phyloP scores from a whole-genome alignment of 2,888 invertebrate species.

The Caenorhabditis becei region DNA sequence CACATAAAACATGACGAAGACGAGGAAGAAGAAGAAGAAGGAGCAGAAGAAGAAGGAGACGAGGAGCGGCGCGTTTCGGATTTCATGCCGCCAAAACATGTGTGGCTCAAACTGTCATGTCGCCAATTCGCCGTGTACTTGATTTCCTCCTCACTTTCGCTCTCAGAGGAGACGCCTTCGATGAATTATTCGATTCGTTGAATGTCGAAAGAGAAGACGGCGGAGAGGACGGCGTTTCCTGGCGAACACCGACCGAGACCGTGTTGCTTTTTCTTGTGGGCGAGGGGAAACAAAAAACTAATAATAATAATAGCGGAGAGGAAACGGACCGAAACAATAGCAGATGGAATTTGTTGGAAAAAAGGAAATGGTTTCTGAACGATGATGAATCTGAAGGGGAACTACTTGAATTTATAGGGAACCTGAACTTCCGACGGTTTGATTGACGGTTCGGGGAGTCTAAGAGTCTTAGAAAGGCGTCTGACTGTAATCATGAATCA shows the following conservation, averaged over 20 bases:
- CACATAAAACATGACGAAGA: slow-evolving; percentile 53
- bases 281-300: slow-evolving; percentile 25
- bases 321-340: slow-evolving; percentile 49
- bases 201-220: neutral
- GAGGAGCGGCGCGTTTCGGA: slow-evolving; percentile 47
- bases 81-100: slow-evolving; percentile 52
- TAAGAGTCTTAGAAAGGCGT: too few relatives aligned
- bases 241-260: neutral
- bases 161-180: neutral
- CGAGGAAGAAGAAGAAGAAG: slow-evolving; percentile 28
- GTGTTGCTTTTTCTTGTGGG: neutral
- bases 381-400: too few relatives aligned
- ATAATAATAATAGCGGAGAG: slow-evolving; percentile 31
- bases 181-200: slow-evolving; percentile 16
- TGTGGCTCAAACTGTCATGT: slow-evolving; percentile 28
- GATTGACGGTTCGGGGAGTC: too few relatives aligned
- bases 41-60: slow-evolving; percentile 26
- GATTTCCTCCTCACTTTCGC: too few relatives aligned
- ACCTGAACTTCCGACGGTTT: too few relatives aligned
- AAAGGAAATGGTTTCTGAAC: neutral
- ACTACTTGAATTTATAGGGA: too few relatives aligned
- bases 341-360: slow-evolving; percentile 3
- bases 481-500: too few relatives aligned
- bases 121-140: slow-evolving; percentile 18
- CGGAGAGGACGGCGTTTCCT: neutral